Base-by-base conservation (phyloP, 2,888 invertebrate genomes). In the Phengaris alcon region DNA sequence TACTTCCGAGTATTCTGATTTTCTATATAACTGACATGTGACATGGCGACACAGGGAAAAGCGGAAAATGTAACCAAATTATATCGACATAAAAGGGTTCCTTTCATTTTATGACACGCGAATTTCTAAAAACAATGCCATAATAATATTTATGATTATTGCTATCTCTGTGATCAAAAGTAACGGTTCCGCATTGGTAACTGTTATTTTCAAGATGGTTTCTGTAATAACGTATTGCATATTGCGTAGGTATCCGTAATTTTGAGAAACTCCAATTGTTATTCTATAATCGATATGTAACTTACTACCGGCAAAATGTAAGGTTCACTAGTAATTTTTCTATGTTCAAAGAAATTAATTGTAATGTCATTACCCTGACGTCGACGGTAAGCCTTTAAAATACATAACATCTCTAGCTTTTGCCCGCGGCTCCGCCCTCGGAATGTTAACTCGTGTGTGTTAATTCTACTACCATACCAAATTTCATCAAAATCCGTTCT, bases 21-120 rank as follows among this genome's bases (percentile, higher is more conserved):
- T 59, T 59, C 22, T 22, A 59, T 9, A 59, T 46, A 68, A 68
- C 68, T n/a, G 68, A 68, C 68, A 68, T 46, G 68, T 68, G 68
- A 13, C 46, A 68, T 68, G 68, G n/a, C 13, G 68, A 68, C 59
- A 46, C 10, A 22, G 68, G n/a, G 46, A 68, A 46, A 13, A 5
- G 13, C 59, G 22, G 59, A 22, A 59, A 59, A 59, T 22, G 46
- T 68, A 46, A 68, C 46, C 68, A 68, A 68, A 46, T n/a, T n/a
- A n/a, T 68, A 68, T 68, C 46, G 68, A 68, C 46, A n/a, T 68
- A 68, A 46, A 48, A 68, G 68, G 46, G 44, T 68, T 13, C 68
- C 59, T 59, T 59, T 59, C 22, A 59, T 59, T 59, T 59, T 59
- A 59, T 22, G 59, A 59, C 22, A 10, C 22, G 59, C 10, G 59